Evolutionary conservation across 2,888 invertebrate genomes (phyloP).

Genomic region (Euclidia mi): DNA sequence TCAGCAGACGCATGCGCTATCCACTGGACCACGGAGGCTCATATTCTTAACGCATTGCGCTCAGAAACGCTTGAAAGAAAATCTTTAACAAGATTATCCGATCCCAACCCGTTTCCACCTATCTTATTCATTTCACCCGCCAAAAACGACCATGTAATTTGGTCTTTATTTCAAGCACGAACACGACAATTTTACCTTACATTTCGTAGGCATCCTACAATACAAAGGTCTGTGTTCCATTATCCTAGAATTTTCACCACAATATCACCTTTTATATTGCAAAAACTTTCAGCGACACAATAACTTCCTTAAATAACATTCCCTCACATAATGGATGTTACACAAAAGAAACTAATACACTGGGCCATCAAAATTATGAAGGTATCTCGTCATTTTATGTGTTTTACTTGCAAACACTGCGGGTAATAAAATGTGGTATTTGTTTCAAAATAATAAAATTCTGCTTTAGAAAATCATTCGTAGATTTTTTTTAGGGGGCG

Average conservation of each 20-base stretch:
- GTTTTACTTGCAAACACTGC: conserved; percentile 32
- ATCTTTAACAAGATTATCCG: too few relatives aligned
- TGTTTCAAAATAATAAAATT: too few relatives aligned
- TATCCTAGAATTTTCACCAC: conserved; percentile 11
- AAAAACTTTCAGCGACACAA: conserved; percentile 43
- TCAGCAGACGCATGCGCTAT: too few relatives aligned
- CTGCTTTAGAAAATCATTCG: too few relatives aligned
- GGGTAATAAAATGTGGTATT: neutral
- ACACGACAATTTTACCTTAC: neutral
- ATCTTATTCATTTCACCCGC: too few relatives aligned
- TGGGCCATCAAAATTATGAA: conserved; percentile 53
- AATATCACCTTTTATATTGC: conserved; percentile 17
- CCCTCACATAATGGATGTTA: conserved; percentile 39
- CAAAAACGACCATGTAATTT: too few relatives aligned
- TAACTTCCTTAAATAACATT: conserved; percentile 53
- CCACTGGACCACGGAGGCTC: too few relatives aligned
- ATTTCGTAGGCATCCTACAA: neutral
- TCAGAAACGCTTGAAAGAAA: too few relatives aligned
- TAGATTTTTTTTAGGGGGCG: too few relatives aligned
- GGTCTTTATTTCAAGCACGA: too few relatives aligned
- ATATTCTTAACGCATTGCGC: too few relatives aligned
- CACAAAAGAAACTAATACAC: conserved; percentile 51
- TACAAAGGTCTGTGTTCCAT: neutral
- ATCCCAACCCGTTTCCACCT: too few relatives aligned
- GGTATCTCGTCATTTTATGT: conserved; percentile 29